A percentile compares a stretch with the other conserved stretches of the same genome.
Evolutionary conservation across 1,140 invertebrate species (phyloP).

Genomic region (Geopemphigus sp.): DNA sequence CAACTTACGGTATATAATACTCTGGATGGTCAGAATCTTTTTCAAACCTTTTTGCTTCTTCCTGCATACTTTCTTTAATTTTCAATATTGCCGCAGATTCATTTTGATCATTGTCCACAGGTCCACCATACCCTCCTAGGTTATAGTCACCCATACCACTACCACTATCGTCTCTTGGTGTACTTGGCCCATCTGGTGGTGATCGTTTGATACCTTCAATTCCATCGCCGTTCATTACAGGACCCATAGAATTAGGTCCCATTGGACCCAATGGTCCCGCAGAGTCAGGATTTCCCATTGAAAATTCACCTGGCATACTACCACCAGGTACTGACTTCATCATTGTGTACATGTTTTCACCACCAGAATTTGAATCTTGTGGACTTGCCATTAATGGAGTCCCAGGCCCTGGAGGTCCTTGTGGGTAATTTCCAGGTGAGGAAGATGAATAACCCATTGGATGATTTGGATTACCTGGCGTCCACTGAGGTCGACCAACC

Average conservation of each 20-base stretch:
- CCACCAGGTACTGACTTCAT: constrained; percentile 91
- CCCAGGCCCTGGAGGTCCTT: constrained; percentile 66
- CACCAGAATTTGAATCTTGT: constrained; percentile 78
- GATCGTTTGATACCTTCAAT: constrained; percentile 97
- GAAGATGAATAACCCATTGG: constrained; percentile 88
- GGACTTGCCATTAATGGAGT: constrained; percentile 97
- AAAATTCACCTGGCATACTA: constrained; percentile 73
- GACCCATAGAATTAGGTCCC: constrained; percentile 76
- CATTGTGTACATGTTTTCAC: constrained; percentile 96
- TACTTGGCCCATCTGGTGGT: constrained; percentile 90
- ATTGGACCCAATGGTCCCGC: constrained; percentile 73
- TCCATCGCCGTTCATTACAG: constrained; percentile 83
- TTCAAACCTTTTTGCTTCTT: constrained; percentile 98
- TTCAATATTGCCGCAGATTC: constrained; percentile 98
- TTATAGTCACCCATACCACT: constrained; percentile 95
- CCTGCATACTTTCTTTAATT: constrained; percentile 99
- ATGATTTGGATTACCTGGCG: constrained; percentile 66
- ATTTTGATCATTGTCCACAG: constrained; percentile 84
- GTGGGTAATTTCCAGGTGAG: constrained; percentile 80
- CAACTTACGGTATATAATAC: constrained; percentile 77
- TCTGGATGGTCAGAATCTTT: constrained; percentile 96
- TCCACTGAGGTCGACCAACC: constrained; percentile 81
- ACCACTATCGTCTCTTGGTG: constrained; percentile 89
- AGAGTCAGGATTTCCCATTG: constrained; percentile 71
- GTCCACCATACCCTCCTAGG: constrained; percentile 78